Percentiles rank a stretch among this genome's conserved stretches.
Evolutionary conservation across 2,888 invertebrate species (phyloP).

Genomic region (Salticus scenicus): DNA sequence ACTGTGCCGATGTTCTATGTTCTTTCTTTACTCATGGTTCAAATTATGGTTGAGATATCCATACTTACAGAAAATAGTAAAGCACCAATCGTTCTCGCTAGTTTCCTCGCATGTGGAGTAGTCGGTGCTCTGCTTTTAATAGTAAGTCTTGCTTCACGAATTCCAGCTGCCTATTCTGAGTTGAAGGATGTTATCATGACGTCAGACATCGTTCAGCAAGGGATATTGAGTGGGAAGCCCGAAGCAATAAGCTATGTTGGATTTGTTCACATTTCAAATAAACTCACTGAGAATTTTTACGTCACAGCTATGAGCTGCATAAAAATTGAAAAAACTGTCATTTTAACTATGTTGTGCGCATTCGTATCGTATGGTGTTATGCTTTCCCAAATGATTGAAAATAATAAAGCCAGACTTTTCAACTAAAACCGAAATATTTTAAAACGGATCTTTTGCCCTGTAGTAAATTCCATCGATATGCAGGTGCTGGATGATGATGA

Average conservation of each 20-base stretch:
- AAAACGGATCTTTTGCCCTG: too few relatives aligned
- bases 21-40: not conserved
- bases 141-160: not conserved
- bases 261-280: not conserved
- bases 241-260: not conserved
- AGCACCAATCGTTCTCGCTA: not conserved
- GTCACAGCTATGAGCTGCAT: slow-evolving; percentile 38
- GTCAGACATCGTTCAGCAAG: not conserved
- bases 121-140: not conserved
- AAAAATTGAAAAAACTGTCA: slow-evolving; percentile 28
- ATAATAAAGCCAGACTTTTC: too few relatives aligned
- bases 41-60: slow-evolving; percentile 13
- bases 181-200: not conserved
- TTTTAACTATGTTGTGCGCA: slow-evolving; percentile 31
- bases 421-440: too few relatives aligned
- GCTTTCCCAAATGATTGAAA: not conserved
- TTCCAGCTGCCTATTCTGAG: slow-evolving; percentile 1
- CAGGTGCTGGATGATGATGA: too few relatives aligned
- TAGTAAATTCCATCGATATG: too few relatives aligned
- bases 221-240: not conserved
- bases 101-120: too few relatives aligned
- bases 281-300: not conserved
- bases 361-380: slow-evolving; percentile 34
- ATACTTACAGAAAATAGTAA: not conserved
- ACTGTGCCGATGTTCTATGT: slow-evolving; percentile 16